Evolutionary conservation across 1,140 invertebrate species (phyloP), one percentile per base, ranked within the genome.

Genomic region (Saxidomus purpurata): DNA sequence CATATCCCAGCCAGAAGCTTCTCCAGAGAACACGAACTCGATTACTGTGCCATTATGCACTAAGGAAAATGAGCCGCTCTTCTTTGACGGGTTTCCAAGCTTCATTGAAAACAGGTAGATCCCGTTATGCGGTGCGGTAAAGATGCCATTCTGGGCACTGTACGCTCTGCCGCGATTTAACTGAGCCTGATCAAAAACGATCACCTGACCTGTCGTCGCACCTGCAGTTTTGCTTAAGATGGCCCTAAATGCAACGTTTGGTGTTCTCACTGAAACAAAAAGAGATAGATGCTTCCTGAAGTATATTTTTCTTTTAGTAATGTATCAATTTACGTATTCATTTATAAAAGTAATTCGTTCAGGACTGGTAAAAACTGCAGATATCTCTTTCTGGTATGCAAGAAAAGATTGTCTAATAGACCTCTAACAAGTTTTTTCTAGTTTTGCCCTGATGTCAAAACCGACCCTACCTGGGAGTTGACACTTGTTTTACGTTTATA

Each of bases 131-230:
- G 84, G 84, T 28, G 84, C 69, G 2, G 43, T 61, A 40, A 79
- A 87, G 9, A 61, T 43, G 15, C 84, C 84, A 6, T 38, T 19
- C 17, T 19, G 15, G 17, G 31, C 0, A 28, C 74, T 25, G 36
- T 87, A 87, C 0, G 84, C 84, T 11, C 25, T 59, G 1, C 84
- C 84, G 28, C 36, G 40, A 36, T 87, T 87, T 0, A 79, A 6
- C n/a, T 28, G 19, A 15, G 77, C 47, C 2, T 61, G 6, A 31
- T 61, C 71, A 34, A 87, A 87, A 9, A 77, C 38, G 22, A 87
- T 52, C 38, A 59, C 43, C 22, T 47, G 9, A 11, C 43, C 43
- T 1, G 11, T 6, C 19, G 74, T 6, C 1, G 13, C 40, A 28
- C 43, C 25, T 4, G 49, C 0, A 28, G 9, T 52, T 25, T 77